phyloP scores from a whole-genome alignment of 2,797 vertebrate species.

The Cyprinella venusta region DNA sequence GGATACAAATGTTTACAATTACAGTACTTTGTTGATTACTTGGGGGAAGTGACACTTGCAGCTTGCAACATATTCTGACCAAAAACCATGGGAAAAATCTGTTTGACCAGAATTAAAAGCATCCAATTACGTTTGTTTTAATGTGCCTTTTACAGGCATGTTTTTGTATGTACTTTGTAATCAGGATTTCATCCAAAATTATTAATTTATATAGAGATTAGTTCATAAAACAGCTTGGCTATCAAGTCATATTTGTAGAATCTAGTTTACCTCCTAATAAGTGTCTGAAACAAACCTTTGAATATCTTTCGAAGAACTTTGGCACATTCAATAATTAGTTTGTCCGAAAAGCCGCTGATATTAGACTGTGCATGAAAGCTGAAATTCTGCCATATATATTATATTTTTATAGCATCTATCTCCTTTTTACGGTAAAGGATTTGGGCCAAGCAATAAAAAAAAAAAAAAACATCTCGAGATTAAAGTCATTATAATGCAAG shows the following conservation, averaged over 20 bases:
- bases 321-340: not conserved
- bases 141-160: not conserved
- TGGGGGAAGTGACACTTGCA: not conserved
- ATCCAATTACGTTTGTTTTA: not conserved
- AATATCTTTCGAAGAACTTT: not conserved
- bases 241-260: not conserved
- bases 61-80: not conserved
- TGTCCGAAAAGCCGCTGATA: not conserved
- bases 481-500: too few species aligned
- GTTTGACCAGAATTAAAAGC: too few species aligned
- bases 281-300: not conserved
- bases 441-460: too few species aligned
- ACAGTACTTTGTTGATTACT: not conserved
- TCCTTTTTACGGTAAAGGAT: too few species aligned
- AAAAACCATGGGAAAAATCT: not conserved
- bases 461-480: too few species aligned
- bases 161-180: slow-evolving; percentile 4
- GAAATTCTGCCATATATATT: not conserved
- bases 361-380: not conserved
- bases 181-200: not conserved
- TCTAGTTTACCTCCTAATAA: not conserved
- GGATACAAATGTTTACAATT: not conserved
- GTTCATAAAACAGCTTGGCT: not conserved
- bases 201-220: not conserved
- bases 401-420: not conserved